Percentiles rank a stretch among this genome's conserved stretches.
These are phyloP conservation scores for Myotis myotis DNA, from an alignment of 2,797 vertebrate species.

Conservation along the genomic window DNA sequence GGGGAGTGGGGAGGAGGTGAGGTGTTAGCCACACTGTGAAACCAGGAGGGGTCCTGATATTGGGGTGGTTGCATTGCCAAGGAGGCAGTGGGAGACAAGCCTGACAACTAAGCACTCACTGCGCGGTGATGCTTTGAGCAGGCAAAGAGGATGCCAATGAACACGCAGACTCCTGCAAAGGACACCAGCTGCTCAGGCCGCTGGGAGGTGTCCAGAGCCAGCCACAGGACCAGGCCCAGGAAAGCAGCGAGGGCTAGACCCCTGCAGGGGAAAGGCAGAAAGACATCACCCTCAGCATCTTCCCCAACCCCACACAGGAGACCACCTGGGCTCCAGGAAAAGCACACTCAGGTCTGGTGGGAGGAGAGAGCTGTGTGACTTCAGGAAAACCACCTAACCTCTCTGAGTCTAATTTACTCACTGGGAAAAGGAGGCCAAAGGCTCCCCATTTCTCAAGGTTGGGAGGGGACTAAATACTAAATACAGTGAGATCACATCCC, in stretches of 20 bases:
- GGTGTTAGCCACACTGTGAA: not conserved
- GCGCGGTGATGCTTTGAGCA: conserved; percentile 89
- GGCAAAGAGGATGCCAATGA: conserved; percentile 88
- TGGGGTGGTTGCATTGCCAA: not conserved
- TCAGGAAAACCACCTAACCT: not conserved
- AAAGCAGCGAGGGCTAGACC: conserved; percentile 84
- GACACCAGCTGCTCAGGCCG: conserved; percentile 92
- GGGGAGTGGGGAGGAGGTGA: too few relatives aligned
- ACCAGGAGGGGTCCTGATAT: not conserved
- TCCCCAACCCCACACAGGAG: rapidly evolving
- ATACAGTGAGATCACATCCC: too few relatives aligned
- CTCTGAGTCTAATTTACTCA: not conserved
- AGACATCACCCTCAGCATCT: not conserved
- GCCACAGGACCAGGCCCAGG: conserved; percentile 88
- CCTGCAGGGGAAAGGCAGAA: conserved; percentile 83
- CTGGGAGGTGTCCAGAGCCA: conserved; percentile 88
- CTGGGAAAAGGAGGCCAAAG: not conserved
- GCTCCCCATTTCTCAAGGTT: not conserved
- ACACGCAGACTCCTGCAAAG: conserved; percentile 90
- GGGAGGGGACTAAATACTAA: not conserved
- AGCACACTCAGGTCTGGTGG: not conserved
- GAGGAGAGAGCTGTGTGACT: not conserved
- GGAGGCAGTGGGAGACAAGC: not conserved
- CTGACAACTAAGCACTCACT: conserved; percentile 82
- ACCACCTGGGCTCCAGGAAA: not conserved